A percentile compares a stretch with the other conserved stretches of the same genome.
Conservation (phyloP, 2,113 vertebrate species). For the Hemiscyllium ocellatum region DNA sequence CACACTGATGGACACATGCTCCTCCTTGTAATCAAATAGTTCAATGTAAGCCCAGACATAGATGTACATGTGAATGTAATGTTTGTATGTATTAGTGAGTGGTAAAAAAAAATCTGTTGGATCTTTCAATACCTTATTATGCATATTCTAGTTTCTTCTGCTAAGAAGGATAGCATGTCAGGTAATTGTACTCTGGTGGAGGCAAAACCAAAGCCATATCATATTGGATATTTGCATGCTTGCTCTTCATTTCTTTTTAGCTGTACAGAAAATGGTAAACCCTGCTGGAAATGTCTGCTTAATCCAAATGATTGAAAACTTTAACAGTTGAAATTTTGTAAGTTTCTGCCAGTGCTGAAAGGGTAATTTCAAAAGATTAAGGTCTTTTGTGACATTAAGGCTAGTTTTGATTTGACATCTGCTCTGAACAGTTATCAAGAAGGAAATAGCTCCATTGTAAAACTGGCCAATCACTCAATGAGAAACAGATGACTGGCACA, state of each 20-base stretch:
- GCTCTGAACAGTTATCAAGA: neutral
- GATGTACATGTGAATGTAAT: no score
- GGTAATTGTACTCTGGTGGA: no score
- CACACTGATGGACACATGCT: no score
- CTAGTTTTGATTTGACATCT: constrained; percentile 22
- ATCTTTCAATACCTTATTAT: no score
- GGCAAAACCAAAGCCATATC: no score
- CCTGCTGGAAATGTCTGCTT: neutral
- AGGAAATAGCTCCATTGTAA: neutral
- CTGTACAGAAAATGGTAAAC: neutral
- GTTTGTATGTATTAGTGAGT: no score
- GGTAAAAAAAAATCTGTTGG: no score
- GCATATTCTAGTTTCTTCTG: no score
- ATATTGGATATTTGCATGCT: neutral
- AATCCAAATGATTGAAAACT: neutral
- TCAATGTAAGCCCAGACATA: no score
- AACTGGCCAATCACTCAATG: constrained; percentile 27
- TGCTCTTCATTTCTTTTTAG: neutral
- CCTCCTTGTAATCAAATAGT: no score
- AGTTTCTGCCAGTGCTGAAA: neutral
- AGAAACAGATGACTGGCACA: constrained; percentile 31
- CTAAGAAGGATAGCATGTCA: no score
- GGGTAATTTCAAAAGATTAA: neutral
- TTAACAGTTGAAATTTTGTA: neutral
- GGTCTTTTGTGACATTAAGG: neutral